Conservation (phyloP, 2,797 vertebrate genomes). For the Alca torda region DNA sequence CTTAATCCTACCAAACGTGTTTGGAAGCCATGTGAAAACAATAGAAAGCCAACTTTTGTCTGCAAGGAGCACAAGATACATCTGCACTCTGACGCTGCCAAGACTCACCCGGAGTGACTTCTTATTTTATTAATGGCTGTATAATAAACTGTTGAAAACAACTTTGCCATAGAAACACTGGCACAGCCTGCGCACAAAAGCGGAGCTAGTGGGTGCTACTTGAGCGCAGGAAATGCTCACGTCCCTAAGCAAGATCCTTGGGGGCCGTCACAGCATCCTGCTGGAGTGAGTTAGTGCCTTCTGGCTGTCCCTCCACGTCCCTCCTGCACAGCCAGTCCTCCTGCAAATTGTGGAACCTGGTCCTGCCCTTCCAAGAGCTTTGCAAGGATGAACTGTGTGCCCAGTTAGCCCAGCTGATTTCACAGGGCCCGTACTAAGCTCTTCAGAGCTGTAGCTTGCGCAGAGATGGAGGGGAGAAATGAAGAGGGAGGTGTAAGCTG, state of each 20-base stretch:
- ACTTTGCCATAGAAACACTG: conserved; percentile 38
- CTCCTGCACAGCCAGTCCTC: not conserved
- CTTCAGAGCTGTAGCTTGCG: not conserved
- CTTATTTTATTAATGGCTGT: conserved; percentile 36
- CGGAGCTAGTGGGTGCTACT: not conserved
- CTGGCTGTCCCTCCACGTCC: not conserved
- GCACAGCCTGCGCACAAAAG: not conserved
- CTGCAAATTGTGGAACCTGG: not conserved
- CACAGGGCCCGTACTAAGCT: not conserved
- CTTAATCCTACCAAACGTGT: conserved; percentile 18
- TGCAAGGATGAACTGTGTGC: not conserved
- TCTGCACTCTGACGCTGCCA: conserved; percentile 43
- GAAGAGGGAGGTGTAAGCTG: not conserved
- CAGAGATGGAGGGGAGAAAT: not conserved
- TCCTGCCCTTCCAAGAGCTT: not conserved
- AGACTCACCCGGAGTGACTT: not conserved
- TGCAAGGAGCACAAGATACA: conserved; percentile 13
- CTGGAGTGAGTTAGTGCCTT: not conserved
- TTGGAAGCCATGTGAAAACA: conserved; percentile 21
- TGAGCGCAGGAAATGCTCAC: not conserved
- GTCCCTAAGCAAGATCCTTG: not conserved
- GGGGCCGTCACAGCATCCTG: not conserved
- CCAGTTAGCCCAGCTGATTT: not conserved
- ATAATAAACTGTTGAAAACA: conserved; percentile 31
- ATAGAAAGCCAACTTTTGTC: conserved; percentile 21